Percentiles rank a stretch among this genome's conserved stretches.
Conservation (phyloP, 1,140 invertebrate species). For the Eumaeus atala region DNA sequence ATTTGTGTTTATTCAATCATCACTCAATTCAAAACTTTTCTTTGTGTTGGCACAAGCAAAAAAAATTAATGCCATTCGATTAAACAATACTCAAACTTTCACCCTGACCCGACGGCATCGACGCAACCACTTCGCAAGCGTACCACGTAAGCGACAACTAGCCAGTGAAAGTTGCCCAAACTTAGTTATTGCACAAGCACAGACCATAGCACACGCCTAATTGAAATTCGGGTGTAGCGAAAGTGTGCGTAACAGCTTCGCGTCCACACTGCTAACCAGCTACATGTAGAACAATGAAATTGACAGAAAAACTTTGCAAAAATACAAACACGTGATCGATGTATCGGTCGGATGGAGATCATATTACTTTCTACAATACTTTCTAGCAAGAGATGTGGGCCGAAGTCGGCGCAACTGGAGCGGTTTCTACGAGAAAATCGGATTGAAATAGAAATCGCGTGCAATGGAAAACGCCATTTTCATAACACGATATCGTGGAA, state of each 20-base stretch:
- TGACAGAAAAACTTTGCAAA: conserved; percentile 14
- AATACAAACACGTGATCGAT: conserved; percentile 59
- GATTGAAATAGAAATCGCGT: conserved; percentile 71
- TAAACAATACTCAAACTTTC: conserved; percentile 60
- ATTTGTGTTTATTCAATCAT: conserved; percentile 8
- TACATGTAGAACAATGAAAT: too few relatives aligned
- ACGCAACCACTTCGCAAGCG: conserved; percentile 66
- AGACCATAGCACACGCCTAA: conserved; percentile 45
- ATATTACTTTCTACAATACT: conserved; percentile 73
- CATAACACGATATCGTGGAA: conserved; percentile 59
- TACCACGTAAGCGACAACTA: conserved; percentile 51
- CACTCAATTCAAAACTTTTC: neutral
- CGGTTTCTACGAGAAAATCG: conserved; percentile 71
- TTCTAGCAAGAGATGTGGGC: conserved; percentile 72
- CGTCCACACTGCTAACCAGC: too few relatives aligned
- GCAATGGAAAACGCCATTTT: conserved; percentile 66
- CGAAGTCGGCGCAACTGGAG: conserved; percentile 64
- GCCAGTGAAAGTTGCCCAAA: conserved; percentile 69
- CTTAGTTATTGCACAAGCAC: conserved; percentile 66
- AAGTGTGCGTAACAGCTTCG: conserved; percentile 43
- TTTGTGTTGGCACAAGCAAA: conserved; percentile 16
- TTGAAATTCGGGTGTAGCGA: conserved; percentile 68
- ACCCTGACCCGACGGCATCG: conserved; percentile 52
- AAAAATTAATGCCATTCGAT: conserved; percentile 30
- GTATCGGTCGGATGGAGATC: conserved; percentile 56